Base-by-base conservation (phyloP, 92 coral and sea anemone species). In the Anthopleura xanthogrammica region DNA sequence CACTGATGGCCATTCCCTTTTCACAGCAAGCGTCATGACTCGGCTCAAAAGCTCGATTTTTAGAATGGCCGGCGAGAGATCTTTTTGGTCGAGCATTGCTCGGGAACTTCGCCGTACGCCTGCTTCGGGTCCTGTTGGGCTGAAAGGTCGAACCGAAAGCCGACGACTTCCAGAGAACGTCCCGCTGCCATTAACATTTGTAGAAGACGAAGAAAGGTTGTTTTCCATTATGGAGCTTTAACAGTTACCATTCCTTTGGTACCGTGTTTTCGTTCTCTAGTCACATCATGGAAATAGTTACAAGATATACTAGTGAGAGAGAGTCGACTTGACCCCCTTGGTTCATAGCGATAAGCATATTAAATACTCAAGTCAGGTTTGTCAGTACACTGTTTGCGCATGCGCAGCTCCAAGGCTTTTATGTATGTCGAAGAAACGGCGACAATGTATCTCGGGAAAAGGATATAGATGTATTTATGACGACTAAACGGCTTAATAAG, bases 1-100 rank as follows among this genome's bases (percentile, higher is more conserved):
- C 56, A 93, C 97, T 0, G 95, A 94, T 1, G 93, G 85, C 97
- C 97, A 93, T 13, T 93, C 97, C 55, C 92, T 92, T 78, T 93
- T 93, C 50, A 87, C 19, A 13, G 97, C 88, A 55, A 91, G 83
- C 41, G 91, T 79, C 77, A 93, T 62, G 42, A 93, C 89, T 42
- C 97, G 95, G 76, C 87, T 89, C 57, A 89, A 54, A 40, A 93
- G 82, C 74, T 93, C 97, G 89, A 92, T 83, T 85, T 90, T 82
- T 60, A 93, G 75, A 10, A 93, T 60, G 0, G 95, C 91, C 40
- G 97, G 97, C 9, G 95, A 92, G 16, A 90, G 82, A 36, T 85
- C 88, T 80, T 91, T 92, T 77, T 88, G 90, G 60, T 93, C 97
- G 41, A 91, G 80, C 46, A 90, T 75, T 42, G 89, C 90, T 39